phyloP scores from a whole-genome alignment of 2,797 vertebrate species.

The Gymnothorax javanicus region DNA sequence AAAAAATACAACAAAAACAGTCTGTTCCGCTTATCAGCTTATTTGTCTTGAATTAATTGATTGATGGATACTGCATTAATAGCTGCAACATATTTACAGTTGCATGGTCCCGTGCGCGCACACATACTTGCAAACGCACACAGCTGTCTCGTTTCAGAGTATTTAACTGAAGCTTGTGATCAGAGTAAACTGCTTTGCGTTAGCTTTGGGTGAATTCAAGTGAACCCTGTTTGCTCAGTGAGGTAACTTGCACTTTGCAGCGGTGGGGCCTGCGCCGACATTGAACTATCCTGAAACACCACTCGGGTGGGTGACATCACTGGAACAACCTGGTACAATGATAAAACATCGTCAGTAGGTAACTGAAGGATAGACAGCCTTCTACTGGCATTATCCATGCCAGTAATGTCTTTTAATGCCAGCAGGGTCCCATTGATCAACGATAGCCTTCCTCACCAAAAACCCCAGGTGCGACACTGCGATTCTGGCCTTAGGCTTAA shows the following conservation, averaged over 20 bases:
- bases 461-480: too few species aligned
- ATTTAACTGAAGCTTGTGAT: slow-evolving; percentile 43
- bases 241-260: slow-evolving; percentile 46
- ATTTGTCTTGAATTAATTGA: too few species aligned
- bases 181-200: too few species aligned
- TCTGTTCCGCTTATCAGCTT: too few species aligned
- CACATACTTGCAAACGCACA: background rate
- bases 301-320: slow-evolving; percentile 46
- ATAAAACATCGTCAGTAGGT: background rate
- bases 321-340: background rate
- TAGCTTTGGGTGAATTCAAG: slow-evolving; percentile 52
- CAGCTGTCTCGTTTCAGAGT: slow-evolving; percentile 50
- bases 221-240: slow-evolving; percentile 58
- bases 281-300: slow-evolving; percentile 45
- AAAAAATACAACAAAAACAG: too few species aligned
- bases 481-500: too few species aligned
- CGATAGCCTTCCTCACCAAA: too few species aligned
- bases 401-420: too few species aligned
- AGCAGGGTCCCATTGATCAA: too few species aligned
- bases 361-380: background rate
- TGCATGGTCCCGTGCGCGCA: too few species aligned
- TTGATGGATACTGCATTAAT: too few species aligned
- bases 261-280: slow-evolving; percentile 60
- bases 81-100: too few species aligned
- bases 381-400: background rate